Conservation (phyloP, 2,113 vertebrate species). For the Alaudala cheleensis region DNA sequence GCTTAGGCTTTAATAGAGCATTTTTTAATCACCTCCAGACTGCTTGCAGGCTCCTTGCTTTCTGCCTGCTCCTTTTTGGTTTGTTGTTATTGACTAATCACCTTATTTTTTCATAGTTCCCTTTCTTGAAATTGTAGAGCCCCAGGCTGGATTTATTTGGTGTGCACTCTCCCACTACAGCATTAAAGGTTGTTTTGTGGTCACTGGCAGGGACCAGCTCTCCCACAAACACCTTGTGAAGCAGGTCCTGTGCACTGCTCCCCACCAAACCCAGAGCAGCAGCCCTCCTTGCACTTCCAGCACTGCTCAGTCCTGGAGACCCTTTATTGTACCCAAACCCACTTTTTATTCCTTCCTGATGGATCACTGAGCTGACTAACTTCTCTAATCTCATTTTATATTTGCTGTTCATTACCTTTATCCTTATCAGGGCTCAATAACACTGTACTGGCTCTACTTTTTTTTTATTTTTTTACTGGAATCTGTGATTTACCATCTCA, state of each 20-base stretch:
- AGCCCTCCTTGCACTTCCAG: background rate
- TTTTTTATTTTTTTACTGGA: background rate
- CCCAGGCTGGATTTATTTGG: constrained; percentile 58
- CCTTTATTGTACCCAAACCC: background rate
- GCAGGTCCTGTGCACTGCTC: background rate
- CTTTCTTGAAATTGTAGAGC: constrained; percentile 45
- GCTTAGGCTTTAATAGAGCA: constrained; percentile 14
- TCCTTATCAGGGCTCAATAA: background rate
- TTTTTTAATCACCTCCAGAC: constrained; percentile 43
- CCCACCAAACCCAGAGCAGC: background rate
- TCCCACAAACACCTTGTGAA: constrained; percentile 64
- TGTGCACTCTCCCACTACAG: constrained; percentile 56
- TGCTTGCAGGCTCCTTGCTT: constrained; percentile 21
- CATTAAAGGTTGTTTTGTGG: constrained; percentile 49
- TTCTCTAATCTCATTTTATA: background rate
- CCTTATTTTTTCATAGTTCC: constrained; percentile 52
- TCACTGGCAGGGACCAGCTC: constrained; percentile 36
- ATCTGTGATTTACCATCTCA: background rate
- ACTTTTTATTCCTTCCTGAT: background rate
- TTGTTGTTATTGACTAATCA: constrained; percentile 62
- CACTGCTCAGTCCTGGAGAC: background rate
- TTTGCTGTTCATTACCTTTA: background rate
- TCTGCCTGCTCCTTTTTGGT: background rate
- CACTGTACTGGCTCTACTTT: background rate
- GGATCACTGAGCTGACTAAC: background rate